phyloP scores from a whole-genome alignment of 2,888 invertebrate genomes.

The Cabera pusaria region DNA sequence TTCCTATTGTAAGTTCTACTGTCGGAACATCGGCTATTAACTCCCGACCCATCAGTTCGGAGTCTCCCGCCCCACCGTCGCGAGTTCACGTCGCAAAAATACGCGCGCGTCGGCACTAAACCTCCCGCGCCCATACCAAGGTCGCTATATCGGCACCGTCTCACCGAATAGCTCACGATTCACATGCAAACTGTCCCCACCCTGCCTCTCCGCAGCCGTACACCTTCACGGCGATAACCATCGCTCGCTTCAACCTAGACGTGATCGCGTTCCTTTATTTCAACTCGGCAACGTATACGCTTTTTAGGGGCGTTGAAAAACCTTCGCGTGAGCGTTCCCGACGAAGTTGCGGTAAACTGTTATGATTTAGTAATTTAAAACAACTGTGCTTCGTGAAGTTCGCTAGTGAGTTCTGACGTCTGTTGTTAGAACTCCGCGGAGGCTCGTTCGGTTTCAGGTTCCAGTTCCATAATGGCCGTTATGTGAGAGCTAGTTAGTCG shows the following conservation, averaged over 20 bases:
- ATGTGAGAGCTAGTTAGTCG: slow-evolving; percentile 12
- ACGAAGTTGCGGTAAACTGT: slow-evolving; percentile 24
- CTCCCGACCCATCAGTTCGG: slow-evolving; percentile 5
- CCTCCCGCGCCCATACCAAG: slow-evolving; percentile 25
- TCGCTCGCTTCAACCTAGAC: slow-evolving; percentile 14
- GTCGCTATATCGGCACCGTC: slow-evolving; percentile 38
- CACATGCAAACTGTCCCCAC: slow-evolving; percentile 55
- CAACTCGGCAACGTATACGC: slow-evolving; percentile 4
- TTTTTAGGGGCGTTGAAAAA: slow-evolving; percentile 17
- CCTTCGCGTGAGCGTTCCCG: slow-evolving; percentile 14
- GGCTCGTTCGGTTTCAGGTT: slow-evolving; percentile 24
- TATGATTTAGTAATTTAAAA: slow-evolving; percentile 44
- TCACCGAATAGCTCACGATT: slow-evolving; percentile 51
- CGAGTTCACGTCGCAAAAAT: slow-evolving; percentile 14
- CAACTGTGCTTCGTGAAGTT: slow-evolving; percentile 39
- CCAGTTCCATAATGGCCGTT: slow-evolving; percentile 15
- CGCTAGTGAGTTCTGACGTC: slow-evolving; percentile 32
- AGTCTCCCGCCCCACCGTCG: not conserved
- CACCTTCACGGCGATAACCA: slow-evolving; percentile 29
- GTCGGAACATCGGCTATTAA: slow-evolving; percentile 15
- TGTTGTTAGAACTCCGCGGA: slow-evolving; percentile 34
- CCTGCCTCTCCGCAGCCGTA: slow-evolving; percentile 23
- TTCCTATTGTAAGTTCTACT: slow-evolving; percentile 9
- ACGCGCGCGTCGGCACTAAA: slow-evolving; percentile 7
- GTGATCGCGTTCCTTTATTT: not conserved